Percentiles rank a stretch among this genome's conserved stretches.
Conservation (phyloP, 64 coral and sea anemone species). For the Montipora cactus region DNA sequence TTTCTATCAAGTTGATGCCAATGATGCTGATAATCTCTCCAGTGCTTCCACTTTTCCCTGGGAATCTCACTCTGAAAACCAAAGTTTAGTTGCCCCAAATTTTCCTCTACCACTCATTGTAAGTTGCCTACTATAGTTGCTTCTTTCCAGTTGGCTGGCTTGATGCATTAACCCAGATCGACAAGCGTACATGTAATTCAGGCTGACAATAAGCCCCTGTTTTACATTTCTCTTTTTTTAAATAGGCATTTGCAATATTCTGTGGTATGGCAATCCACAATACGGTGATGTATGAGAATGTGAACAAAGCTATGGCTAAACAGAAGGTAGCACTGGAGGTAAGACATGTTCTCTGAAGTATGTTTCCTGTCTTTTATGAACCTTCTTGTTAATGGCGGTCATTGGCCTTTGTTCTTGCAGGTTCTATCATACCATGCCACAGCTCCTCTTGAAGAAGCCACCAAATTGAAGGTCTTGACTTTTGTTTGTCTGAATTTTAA, state of each 20-base stretch:
- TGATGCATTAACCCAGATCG: too few relatives aligned
- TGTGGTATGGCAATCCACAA: conserved; percentile 99
- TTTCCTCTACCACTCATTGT: too few relatives aligned
- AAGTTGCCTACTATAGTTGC: too few relatives aligned
- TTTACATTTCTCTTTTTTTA: background rate
- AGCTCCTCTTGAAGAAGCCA: conserved; percentile 85
- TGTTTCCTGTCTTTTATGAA: background rate
- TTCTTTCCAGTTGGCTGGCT: too few relatives aligned
- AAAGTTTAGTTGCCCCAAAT: too few relatives aligned
- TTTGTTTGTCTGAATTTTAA: background rate
- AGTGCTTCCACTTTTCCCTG: too few relatives aligned
- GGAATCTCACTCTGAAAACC: too few relatives aligned
- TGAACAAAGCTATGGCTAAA: conserved; percentile 98
- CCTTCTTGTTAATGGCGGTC: background rate
- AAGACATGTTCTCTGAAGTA: background rate
- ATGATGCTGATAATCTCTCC: too few relatives aligned
- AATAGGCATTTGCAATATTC: conserved; percentile 99
- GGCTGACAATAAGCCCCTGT: background rate
- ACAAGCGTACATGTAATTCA: too few relatives aligned
- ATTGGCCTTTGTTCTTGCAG: conserved; percentile 17
- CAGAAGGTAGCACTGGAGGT: conserved; percentile 98
- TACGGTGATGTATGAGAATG: conserved; percentile 96
- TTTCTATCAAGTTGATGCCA: too few relatives aligned
- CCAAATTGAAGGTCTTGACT: conserved; percentile 78
- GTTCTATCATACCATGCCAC: conserved; percentile 95